These are phyloP conservation scores for Micrastur ruficollis DNA, from an alignment of 2,797 vertebrate genomes.

Conservation along the genomic window DNA sequence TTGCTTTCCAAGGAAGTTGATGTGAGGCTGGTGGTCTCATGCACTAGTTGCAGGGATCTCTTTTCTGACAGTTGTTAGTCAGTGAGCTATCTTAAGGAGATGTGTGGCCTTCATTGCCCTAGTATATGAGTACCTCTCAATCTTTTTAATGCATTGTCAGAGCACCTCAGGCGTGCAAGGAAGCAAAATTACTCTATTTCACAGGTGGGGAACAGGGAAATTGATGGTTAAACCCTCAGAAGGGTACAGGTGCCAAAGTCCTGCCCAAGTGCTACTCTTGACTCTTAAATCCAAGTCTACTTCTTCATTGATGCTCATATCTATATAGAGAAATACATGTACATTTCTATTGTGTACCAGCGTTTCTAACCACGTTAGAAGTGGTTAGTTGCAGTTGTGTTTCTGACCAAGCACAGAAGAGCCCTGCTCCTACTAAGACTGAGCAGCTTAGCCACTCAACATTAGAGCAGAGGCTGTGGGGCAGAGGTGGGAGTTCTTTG, in stretches of 20 bases:
- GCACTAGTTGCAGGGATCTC: background rate
- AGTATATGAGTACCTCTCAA: conserved; percentile 43
- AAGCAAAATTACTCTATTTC: conserved; percentile 62
- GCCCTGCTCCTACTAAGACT: background rate
- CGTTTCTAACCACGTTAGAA: background rate
- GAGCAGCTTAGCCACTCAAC: background rate
- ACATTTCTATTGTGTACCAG: background rate
- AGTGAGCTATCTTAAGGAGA: conserved; percentile 38
- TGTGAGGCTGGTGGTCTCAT: background rate
- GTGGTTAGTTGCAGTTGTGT: background rate
- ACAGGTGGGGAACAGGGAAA: conserved; percentile 51
- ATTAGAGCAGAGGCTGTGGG: background rate
- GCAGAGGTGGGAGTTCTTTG: background rate
- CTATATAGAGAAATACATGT: background rate
- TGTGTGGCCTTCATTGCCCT: conserved; percentile 55
- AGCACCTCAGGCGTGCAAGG: conserved; percentile 32
- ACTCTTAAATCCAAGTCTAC: background rate
- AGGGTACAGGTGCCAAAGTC: conserved; percentile 33
- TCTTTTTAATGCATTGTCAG: conserved; percentile 66
- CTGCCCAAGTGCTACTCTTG: background rate
- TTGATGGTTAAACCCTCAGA: conserved; percentile 54
- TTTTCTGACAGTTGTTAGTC: background rate
- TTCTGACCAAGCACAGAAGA: background rate
- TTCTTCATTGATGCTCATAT: background rate
- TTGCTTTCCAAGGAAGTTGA: background rate